phyloP scores from a whole-genome alignment of 2,888 invertebrate species.

The Drosophila villosipedis region DNA sequence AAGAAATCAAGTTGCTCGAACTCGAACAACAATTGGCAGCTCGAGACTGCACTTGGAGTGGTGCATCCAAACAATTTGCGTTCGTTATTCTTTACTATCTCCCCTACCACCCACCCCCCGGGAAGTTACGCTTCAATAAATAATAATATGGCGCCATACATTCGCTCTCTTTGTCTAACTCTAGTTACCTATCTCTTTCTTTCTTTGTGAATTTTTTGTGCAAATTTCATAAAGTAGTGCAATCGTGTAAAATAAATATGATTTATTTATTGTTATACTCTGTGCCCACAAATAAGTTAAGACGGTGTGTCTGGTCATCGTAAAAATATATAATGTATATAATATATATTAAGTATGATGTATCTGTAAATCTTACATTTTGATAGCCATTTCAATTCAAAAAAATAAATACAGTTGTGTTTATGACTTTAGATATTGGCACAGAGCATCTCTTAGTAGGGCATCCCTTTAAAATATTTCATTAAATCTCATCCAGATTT shows the following conservation, averaged over 20 bases:
- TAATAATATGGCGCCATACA: conserved; percentile 46
- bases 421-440: background rate
- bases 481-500: background rate
- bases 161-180: background rate
- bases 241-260: conserved; percentile 63
- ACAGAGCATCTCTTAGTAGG: background rate
- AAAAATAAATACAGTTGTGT: background rate
- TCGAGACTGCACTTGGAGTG: conserved; percentile 1
- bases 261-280: conserved; percentile 53
- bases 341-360: background rate
- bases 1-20: conserved; percentile 10
- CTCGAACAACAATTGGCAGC: conserved; percentile 33
- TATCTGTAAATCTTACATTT: background rate
- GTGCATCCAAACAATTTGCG: conserved; percentile 39
- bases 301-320: background rate
- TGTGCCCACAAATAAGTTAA: background rate
- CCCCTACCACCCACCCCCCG: background rate
- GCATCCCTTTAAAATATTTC: background rate
- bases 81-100: conserved; percentile 39
- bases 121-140: conserved; percentile 63
- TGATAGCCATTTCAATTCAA: background rate
- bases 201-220: conserved; percentile 10
- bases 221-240: conserved; percentile 56
- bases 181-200: background rate
- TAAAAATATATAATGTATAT: too few species aligned